These are phyloP conservation scores for Cydia pomonella DNA, from an alignment of 1,140 invertebrate genomes.

Conservation along the genomic window DNA sequence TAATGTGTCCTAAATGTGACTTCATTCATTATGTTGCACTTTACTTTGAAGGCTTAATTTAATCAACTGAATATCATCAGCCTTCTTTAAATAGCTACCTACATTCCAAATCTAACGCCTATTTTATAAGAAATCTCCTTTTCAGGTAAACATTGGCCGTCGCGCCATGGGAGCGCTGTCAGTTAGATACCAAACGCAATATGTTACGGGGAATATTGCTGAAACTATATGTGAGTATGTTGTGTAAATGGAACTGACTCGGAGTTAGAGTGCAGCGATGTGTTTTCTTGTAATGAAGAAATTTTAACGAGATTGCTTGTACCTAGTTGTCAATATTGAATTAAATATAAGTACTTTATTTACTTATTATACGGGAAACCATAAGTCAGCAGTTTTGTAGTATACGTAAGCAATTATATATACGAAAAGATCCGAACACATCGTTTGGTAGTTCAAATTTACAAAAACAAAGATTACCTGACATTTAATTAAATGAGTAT, in stretches of 20 bases:
- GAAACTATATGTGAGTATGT: slow-evolving; percentile 34
- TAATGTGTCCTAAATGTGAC: no score
- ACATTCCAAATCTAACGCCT: neutral
- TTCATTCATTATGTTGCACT: no score
- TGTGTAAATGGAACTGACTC: slow-evolving; percentile 12
- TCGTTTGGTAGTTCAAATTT: no score
- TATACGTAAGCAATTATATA: no score
- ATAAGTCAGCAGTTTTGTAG: no score
- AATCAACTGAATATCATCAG: no score
- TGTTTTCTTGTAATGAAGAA: slow-evolving; percentile 11
- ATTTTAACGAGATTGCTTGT: neutral
- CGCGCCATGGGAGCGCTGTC: slow-evolving; percentile 70
- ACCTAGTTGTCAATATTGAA: neutral
- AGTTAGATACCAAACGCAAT: slow-evolving; percentile 42
- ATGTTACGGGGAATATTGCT: slow-evolving; percentile 34
- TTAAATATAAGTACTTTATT: neutral
- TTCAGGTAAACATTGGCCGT: slow-evolving; percentile 54
- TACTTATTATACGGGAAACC: neutral
- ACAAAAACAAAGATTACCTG: no score
- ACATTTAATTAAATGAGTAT: no score
- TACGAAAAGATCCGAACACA: no score
- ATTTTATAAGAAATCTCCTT: slow-evolving; percentile 4
- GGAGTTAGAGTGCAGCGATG: neutral
- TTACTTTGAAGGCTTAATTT: no score
- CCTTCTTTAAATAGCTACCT: neutral